Evolutionary conservation across 2,888 invertebrate species (phyloP).

Genomic region (Rhingia rostrata): DNA sequence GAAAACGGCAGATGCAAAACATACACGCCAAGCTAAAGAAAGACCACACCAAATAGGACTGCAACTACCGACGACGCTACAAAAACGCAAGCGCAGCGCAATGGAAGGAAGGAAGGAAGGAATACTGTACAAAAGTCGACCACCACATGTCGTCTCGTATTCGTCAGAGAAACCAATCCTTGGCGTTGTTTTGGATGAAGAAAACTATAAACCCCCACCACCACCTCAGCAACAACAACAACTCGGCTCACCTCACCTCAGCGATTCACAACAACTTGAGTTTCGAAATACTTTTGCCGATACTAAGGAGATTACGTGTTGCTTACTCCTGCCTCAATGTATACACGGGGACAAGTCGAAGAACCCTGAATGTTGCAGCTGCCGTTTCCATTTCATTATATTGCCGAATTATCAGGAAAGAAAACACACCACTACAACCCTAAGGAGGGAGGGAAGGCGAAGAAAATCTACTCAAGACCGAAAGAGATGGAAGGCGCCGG

Average conservation of each 20-base stretch:
- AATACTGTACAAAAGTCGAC: conserved; percentile 20
- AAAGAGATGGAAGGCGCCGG: conserved; percentile 2
- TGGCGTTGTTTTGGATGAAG: conserved; percentile 28
- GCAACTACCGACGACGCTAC: conserved; percentile 14
- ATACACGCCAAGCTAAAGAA: conserved; percentile 32
- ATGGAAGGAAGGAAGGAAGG: conserved; percentile 24
- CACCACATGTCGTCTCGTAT: conserved; percentile 66
- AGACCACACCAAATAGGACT: conserved; percentile 20
- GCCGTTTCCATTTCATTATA: conserved; percentile 25
- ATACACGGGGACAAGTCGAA: conserved; percentile 20
- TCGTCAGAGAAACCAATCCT: conserved; percentile 45
- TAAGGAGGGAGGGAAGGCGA: conserved; percentile 9
- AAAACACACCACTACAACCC: conserved; percentile 33
- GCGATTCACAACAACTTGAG: conserved; percentile 46
- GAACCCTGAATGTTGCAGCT: conserved; percentile 55
- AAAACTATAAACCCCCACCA: too few relatives aligned
- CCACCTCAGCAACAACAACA: neutral
- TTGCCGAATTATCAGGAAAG: conserved; percentile 50
- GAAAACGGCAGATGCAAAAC: conserved; percentile 68
- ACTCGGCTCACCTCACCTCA: conserved; percentile 2
- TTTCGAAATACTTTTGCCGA: conserved; percentile 40
- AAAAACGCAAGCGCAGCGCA: neutral
- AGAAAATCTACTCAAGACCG: neutral
- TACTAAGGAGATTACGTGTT: conserved; percentile 69
- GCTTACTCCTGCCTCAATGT: conserved; percentile 18